Base-by-base conservation (phyloP, 2,797 vertebrate species). In the Dryobates pubescens region DNA sequence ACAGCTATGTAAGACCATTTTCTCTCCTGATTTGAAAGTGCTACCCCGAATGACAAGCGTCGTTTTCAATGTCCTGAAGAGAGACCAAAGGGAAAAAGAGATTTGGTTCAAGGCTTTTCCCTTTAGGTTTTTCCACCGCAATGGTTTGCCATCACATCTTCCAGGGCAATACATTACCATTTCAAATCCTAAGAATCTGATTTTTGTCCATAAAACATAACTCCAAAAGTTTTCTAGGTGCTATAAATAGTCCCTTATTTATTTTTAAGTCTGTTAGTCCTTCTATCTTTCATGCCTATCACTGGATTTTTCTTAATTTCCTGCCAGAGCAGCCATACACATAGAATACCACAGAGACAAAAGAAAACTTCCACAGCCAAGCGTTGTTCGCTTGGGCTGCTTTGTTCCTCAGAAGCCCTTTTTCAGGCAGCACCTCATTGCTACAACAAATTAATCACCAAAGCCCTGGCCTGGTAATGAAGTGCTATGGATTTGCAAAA, bases 371-470 rank as follows among this genome's bases (percentile, higher is more conserved):
- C 49, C 59, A 76, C 24, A 32, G 20, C 63, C 57, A 78, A 81
- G 26, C 1, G 2, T 27, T 29, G 13, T 57, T 86, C 8, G 0
- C 56, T 72, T 26, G 32, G 36, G 36, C 65, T 89, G 56, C 64
- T 94, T 86, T 89, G 59, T 73, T 93, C 69, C 77, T 94, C 69
- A 86, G 59, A 90, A 95, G 74, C 63, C 41, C 82, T 89, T 77
- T 94, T 96, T 96, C 95, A 95, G 69, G 89, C 77, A 92, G 88
- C 93, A 95, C 94, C 76, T 96, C 93, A 93, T 93, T 90, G 87
- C 67, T 74, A 36, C 74, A 80, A 91, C 82, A 86, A 93, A 96
- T 95, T 96, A 95, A 95, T 94, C 86, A 90, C 77, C 76, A 93
- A 92, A 88, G 65, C 23, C 58, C 53, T 71, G 72, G 30, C 81